Evolutionary conservation across 2,888 invertebrate species (phyloP).

Genomic region (Meganola albula): DNA sequence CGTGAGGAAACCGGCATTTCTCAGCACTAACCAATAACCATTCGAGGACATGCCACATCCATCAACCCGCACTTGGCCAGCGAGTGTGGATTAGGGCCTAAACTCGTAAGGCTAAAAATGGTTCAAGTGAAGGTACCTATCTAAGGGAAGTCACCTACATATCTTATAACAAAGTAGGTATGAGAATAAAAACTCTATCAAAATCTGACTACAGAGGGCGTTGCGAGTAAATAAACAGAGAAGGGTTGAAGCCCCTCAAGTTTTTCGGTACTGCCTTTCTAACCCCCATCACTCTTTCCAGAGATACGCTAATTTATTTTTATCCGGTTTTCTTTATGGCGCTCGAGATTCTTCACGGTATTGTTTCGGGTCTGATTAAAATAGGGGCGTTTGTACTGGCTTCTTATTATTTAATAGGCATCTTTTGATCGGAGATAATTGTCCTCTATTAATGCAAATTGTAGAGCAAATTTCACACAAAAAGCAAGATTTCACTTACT

Average conservation of each 20-base stretch:
- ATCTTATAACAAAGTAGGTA: too few relatives aligned
- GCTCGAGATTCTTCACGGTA: slow-evolving; percentile 51
- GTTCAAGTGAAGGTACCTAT: too few relatives aligned
- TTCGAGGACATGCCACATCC: too few relatives aligned
- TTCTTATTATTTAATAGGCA: slow-evolving; percentile 29
- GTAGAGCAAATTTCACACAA: too few relatives aligned
- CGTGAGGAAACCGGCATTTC: too few relatives aligned
- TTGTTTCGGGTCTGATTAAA: slow-evolving; percentile 56
- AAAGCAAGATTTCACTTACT: too few relatives aligned
- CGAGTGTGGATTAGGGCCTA: too few relatives aligned
- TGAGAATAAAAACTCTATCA: slow-evolving; percentile 59
- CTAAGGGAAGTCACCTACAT: too few relatives aligned
- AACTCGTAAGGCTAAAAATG: too few relatives aligned
- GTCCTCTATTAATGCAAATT: slow-evolving; percentile 21
- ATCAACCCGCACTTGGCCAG: too few relatives aligned
- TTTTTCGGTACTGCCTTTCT: slow-evolving; percentile 49
- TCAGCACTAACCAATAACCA: too few relatives aligned
- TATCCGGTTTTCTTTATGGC: slow-evolving; percentile 65
- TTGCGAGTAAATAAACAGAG: slow-evolving; percentile 52
- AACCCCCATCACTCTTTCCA: slow-evolving; percentile 64
- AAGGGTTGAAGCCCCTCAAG: slow-evolving; percentile 68
- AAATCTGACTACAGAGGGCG: slow-evolving; percentile 45
- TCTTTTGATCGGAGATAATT: slow-evolving; percentile 20
- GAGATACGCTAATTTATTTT: slow-evolving; percentile 70
- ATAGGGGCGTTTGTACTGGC: slow-evolving; percentile 30